Evolutionary conservation across 2,797 vertebrate genomes (phyloP), one percentile per base, ranked within the genome.

Genomic region (Pseudochaenichthys georgianus): DNA sequence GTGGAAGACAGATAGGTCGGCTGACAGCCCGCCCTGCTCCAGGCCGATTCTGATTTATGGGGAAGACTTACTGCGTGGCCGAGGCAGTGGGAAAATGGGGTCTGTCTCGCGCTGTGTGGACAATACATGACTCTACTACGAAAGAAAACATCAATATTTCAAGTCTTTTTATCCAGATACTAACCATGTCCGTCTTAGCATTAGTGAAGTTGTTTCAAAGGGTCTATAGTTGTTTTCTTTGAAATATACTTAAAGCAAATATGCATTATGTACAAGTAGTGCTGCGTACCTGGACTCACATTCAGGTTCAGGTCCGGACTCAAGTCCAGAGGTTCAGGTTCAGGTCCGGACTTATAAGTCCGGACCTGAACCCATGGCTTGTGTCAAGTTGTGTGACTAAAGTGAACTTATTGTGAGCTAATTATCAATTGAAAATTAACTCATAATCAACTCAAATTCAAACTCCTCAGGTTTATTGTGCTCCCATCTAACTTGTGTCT

Each of bases 21-120:
- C 61, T 34, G 80, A 72, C 72, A 67, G 64, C 28, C 47, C 0
- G 21, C 75, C 47, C 52, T 58, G 77, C 59, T 64, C 47, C 38
- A 28, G 74, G 77, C 64, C 2, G 0, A 60, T 1, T 45, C 60
- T 70, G 81, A 87, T 84, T 82, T 75, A 82, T 73, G 19, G 46
- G 48, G 9, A 12, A 42, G 70, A 64, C 23, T 72, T 23, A 57
- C 54, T 75, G 60, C 47, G n/a, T 1, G 4, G 48, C 63, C 45
- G 57, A 47, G 13, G 12, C 1, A 12, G 54, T 31, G 5, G 57
- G 17, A 8, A 16, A 9, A 16, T 10, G 15, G 34, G 34, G 63
- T 10, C 45, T 76, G 66, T 15, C 34, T 66, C 45, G 23, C 9
- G 47, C 69, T 65, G 61, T 69, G 31, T 28, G 53, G 61, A 70